Base-by-base conservation (phyloP, 2,888 invertebrate genomes). In the Kryphioiulus occultus region DNA sequence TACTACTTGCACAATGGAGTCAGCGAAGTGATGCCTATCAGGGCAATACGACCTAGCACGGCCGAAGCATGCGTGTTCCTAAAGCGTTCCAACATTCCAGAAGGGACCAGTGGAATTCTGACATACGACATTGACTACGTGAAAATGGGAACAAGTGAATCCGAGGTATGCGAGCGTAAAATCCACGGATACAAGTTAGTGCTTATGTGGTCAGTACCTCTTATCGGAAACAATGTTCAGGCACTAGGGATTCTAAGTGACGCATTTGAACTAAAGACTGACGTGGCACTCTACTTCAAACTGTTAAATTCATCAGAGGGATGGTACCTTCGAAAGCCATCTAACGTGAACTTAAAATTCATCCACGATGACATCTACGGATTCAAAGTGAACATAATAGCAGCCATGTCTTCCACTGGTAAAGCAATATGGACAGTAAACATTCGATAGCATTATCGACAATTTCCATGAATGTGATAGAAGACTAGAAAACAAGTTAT, bases 61-160 rank as follows among this genome's bases (percentile, higher is more conserved):
- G 15, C 84, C n/a, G 84, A 84, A 84, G 84, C 84, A 9, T 84
- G 84, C 42, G 39, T 84, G 9, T 84, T 84, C 22, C 35, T 35
- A n/a, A 84, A 84, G 12, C n/a, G 35, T 22, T 84, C 84, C 10
- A 42, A 35, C 35, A 42, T 42, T 22, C n/a, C 35, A 22, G 39
- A 42, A 42, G 84, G 84, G n/a, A 84, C 84, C 42, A 42, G 39
- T 22, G 84, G 84, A 7, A 42, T 84, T 84, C 22, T 84, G 35
- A 84, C 84, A 12, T 84, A 84, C 39, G 42, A 84, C 84, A 84
- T 84, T 17, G 84, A 84, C 22, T 42, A 84, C 39, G 84, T 84
- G 39, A 84, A n/a, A 84, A 35, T 84, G 39, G 42, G n/a, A 35
- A 32, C 1, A 2, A 3, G 22, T 10, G 22, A 42, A 35, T 84